Evolutionary conservation across 2,888 invertebrate genomes (phyloP).

Genomic region (Deroplatys truncata): DNA sequence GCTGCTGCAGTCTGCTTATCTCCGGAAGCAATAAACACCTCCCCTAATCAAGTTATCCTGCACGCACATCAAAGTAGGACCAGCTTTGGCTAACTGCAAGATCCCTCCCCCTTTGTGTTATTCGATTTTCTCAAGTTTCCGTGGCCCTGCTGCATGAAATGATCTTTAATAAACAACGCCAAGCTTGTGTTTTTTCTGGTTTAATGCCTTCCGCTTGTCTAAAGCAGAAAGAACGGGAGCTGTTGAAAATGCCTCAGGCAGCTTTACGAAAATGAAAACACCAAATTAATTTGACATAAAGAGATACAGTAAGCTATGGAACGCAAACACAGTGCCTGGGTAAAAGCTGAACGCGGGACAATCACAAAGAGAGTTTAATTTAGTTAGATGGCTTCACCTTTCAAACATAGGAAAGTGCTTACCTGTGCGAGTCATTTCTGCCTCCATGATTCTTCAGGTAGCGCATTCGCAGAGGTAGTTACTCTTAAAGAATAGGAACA

Average conservation of each 20-base stretch:
- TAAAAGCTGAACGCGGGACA: too few relatives aligned
- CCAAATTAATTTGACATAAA: neutral
- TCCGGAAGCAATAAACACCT: neutral
- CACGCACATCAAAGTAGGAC: too few relatives aligned
- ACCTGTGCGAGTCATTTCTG: too few relatives aligned
- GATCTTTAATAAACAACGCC: neutral
- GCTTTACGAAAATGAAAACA: neutral
- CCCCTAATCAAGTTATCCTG: neutral
- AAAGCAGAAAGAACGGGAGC: neutral
- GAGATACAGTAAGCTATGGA: neutral
- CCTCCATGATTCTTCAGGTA: too few relatives aligned
- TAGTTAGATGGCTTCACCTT: too few relatives aligned
- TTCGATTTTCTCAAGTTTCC: neutral
- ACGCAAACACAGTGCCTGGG: too few relatives aligned
- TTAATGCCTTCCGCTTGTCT: neutral
- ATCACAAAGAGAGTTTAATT: too few relatives aligned
- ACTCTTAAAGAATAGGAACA: too few relatives aligned
- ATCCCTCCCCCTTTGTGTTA: neutral
- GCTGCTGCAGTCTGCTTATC: neutral
- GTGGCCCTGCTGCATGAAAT: neutral
- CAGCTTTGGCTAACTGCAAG: too few relatives aligned
- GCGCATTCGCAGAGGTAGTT: too few relatives aligned
- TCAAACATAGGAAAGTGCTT: too few relatives aligned
- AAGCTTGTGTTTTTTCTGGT: neutral
- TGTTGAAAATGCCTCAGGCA: neutral